phyloP scores from a whole-genome alignment of 2,888 invertebrate genomes.

The Mycalesis mineus region DNA sequence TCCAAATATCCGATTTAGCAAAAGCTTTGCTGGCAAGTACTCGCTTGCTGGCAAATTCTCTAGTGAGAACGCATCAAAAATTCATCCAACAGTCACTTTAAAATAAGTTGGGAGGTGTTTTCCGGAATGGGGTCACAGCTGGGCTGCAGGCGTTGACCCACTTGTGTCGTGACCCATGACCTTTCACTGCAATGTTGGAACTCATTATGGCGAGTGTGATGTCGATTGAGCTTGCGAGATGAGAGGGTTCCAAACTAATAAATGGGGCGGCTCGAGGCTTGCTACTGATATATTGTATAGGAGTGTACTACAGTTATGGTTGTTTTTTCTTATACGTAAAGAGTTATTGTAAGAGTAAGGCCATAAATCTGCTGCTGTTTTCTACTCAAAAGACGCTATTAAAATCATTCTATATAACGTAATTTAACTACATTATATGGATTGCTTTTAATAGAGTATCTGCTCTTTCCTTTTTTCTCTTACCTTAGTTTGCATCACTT shows the following conservation, averaged over 20 bases:
- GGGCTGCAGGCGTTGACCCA: conserved; percentile 29
- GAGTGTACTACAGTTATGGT: too few relatives aligned
- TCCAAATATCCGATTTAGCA: not conserved
- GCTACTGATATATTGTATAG: not conserved
- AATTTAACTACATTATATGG: too few relatives aligned
- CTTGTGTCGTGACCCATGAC: conserved; percentile 27
- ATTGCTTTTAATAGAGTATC: too few relatives aligned
- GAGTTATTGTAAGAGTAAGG: too few relatives aligned
- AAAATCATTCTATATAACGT: too few relatives aligned
- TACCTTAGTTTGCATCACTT: too few relatives aligned
- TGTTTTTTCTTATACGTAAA: too few relatives aligned
- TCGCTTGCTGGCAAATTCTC: not conserved
- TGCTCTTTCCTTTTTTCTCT: too few relatives aligned
- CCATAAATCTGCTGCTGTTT: too few relatives aligned
- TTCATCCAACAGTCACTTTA: conserved; percentile 18
- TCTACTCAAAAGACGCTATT: too few relatives aligned
- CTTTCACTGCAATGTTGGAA: conserved; percentile 18
- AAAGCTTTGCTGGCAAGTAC: not conserved
- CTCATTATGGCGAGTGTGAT: not conserved
- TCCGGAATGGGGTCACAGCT: conserved; percentile 31
- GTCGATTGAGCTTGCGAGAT: not conserved
- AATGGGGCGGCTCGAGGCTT: not conserved
- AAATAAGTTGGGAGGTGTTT: conserved; percentile 26
- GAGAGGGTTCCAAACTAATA: not conserved
- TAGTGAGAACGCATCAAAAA: not conserved